Base-by-base conservation (phyloP, 2,113 vertebrate species). In the Brachyhypopomus gauderio region DNA sequence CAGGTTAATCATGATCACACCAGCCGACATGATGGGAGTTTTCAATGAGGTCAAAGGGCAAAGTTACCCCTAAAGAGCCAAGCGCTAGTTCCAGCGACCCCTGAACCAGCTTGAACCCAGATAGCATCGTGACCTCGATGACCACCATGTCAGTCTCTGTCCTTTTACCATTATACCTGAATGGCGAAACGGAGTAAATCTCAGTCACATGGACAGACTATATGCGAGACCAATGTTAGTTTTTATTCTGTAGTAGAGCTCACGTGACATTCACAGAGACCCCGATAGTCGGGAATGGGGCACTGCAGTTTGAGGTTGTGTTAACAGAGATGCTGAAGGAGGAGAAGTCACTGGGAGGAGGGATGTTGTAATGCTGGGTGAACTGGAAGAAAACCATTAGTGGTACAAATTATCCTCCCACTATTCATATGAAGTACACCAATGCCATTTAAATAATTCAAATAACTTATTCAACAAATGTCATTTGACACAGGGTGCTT, bases 61-160 rank as follows among this genome's bases (percentile, higher is more conserved):
- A 16, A 5, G 5, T 60, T 62, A 75, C 72, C 3, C 83, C 19
- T 52, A 6, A 22, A 16, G 9, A 58, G 23, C 69, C 12, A 80
- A 91, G 92, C 79, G 95, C 94, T 87, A 74, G 38, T 5, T 23
- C 11, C 74, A 93, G 0, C 0, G 93, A 94, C 45, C 19, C 75
- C 59, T 90, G 84, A 0, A 92, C 86, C 0, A 92, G 85, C 17
- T 81, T 71, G 86, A 93, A 95, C n/a, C 95, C 95, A 0, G 94
- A 96, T 0, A 94, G 90, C 52, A 95, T 86, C 62, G 93, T 95
- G 83, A 94, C 86, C 75, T 94, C 92, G 0, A 96, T 85, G 89
- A 96, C 90, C 22, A 92, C 92, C 95, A 95, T 95, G 91, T 96
- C 95, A 9, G 95, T 95, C 83, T 89, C 79, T 0, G 85, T 80